phyloP scores from a whole-genome alignment of 2,113 vertebrate genomes.

The Rhinoderma darwinii region DNA sequence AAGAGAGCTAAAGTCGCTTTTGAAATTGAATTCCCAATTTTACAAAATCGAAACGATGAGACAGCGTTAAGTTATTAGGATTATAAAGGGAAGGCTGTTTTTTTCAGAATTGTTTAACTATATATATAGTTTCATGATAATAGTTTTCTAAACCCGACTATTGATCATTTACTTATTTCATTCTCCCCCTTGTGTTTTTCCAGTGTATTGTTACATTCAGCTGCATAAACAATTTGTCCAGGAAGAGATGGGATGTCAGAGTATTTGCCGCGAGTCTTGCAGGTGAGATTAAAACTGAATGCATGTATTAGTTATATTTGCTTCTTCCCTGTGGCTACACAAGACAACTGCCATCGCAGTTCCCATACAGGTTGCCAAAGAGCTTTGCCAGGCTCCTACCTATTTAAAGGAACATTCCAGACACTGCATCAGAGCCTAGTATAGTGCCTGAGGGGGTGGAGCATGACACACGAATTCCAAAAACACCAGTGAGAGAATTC shows the following conservation, averaged over 20 bases:
- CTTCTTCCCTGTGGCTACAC: not conserved
- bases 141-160: too few species aligned
- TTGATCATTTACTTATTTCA: not conserved
- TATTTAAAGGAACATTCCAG: not conserved
- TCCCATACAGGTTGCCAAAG: not conserved
- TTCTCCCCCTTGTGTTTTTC: not conserved
- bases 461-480: not conserved
- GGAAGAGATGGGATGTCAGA: conserved; percentile 78
- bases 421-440: not conserved
- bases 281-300: conserved; percentile 68
- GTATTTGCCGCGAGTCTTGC: conserved; percentile 76
- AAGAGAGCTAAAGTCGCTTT: not conserved
- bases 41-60: too few species aligned
- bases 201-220: conserved; percentile 82
- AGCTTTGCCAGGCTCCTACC: not conserved
- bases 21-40: not conserved
- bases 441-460: not conserved
- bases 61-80: not conserved
- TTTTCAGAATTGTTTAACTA: too few species aligned
- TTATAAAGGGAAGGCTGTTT: not conserved
- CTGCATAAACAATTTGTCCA: conserved; percentile 73
- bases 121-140: too few species aligned
- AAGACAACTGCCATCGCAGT: not conserved
- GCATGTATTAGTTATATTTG: not conserved
- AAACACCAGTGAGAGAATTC: not conserved